These are phyloP conservation scores for Vombatus ursinus DNA, from an alignment of 2,113 vertebrate genomes.

Conservation along the genomic window DNA sequence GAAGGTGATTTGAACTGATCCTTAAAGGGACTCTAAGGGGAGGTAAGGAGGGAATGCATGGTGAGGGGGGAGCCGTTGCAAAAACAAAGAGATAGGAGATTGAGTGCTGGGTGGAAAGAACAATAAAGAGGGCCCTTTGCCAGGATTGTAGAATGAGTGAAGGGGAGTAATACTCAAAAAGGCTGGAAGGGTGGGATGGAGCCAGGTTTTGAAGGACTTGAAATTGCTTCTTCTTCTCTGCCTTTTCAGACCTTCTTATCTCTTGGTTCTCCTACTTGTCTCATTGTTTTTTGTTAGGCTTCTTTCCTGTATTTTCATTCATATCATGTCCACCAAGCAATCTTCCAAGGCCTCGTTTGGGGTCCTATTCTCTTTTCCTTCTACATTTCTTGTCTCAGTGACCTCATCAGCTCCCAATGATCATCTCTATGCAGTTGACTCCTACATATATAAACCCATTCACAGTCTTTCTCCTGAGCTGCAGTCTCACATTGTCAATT, in stretches of 20 bases:
- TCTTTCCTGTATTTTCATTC: background rate
- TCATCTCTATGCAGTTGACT: background rate
- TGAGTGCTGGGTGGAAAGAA: too few relatives aligned
- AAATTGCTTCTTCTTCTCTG: too few relatives aligned
- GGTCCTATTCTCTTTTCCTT: background rate
- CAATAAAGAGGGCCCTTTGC: too few relatives aligned
- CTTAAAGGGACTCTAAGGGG: too few relatives aligned
- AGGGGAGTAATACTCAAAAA: too few relatives aligned
- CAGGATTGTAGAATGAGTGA: too few relatives aligned
- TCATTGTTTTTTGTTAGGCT: background rate
- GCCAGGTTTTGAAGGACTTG: too few relatives aligned
- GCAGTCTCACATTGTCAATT: background rate
- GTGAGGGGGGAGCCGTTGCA: too few relatives aligned
- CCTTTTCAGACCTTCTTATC: too few relatives aligned
- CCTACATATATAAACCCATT: background rate
- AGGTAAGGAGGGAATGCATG: too few relatives aligned
- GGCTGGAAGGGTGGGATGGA: too few relatives aligned
- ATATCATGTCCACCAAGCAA: background rate
- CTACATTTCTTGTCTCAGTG: background rate
- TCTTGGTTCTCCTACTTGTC: background rate
- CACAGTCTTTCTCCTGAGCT: background rate
- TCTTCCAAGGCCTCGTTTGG: background rate
- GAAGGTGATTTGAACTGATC: background rate
- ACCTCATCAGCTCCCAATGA: background rate
- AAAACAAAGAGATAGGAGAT: too few relatives aligned